phyloP scores from a whole-genome alignment of 2,888 invertebrate genomes.

The Eledona agricola region DNA sequence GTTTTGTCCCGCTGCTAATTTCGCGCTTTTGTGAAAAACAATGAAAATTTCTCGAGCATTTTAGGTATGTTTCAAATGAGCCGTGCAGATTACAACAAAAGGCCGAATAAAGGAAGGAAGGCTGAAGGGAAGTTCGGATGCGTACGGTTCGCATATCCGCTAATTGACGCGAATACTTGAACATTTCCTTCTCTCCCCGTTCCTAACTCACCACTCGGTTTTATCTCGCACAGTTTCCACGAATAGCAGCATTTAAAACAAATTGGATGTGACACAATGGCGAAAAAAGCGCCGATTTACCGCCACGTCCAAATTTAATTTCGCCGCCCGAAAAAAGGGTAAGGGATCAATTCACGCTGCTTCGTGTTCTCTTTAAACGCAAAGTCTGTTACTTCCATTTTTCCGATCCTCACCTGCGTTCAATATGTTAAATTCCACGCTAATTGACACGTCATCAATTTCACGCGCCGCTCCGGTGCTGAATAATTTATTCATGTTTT shows the following conservation, averaged over 20 bases:
- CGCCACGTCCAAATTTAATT: no score
- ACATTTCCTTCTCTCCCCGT: slow-evolving; percentile 16
- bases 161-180: slow-evolving; percentile 24
- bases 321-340: no score
- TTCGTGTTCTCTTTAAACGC: no score
- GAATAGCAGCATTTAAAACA: slow-evolving; percentile 9
- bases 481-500: slow-evolving; percentile 7
- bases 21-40: slow-evolving; percentile 41
- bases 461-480: background rate
- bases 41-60: slow-evolving; percentile 47
- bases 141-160: slow-evolving; percentile 23
- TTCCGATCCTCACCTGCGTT: background rate
- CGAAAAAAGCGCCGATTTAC: slow-evolving; percentile 4
- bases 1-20: slow-evolving; percentile 44
- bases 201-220: slow-evolving; percentile 5
- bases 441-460: slow-evolving; percentile 12
- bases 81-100: slow-evolving; percentile 43
- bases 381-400: no score
- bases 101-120: slow-evolving; percentile 24
- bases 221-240: slow-evolving; percentile 6
- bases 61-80: slow-evolving; percentile 42
- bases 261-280: slow-evolving; percentile 11
- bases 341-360: no score
- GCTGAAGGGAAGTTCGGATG: slow-evolving; percentile 15
- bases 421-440: slow-evolving; percentile 1